phyloP scores from a whole-genome alignment of 2,113 vertebrate genomes.

The Ceyx cyanopectus region DNA sequence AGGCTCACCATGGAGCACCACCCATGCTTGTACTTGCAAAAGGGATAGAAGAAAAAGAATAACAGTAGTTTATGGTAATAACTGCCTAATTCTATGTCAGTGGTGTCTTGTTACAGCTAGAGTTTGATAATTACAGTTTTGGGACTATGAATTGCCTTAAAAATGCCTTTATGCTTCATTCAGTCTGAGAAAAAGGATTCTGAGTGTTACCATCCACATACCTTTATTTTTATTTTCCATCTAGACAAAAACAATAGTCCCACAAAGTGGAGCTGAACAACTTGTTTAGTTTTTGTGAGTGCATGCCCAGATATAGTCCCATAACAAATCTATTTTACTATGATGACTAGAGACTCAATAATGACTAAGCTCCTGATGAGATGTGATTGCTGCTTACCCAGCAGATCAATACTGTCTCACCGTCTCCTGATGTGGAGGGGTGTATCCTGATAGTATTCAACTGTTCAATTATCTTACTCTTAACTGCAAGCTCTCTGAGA shows the following conservation, averaged over 20 bases:
- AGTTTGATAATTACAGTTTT: background rate
- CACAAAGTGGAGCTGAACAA: background rate
- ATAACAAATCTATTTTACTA: conserved; percentile 43
- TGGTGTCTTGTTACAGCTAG: background rate
- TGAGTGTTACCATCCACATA: background rate
- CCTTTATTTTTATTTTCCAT: background rate
- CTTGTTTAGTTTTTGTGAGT: background rate
- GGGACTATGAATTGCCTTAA: background rate
- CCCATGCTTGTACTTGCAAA: background rate
- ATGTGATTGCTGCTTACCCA: conserved; percentile 59
- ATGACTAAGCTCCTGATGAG: conserved; percentile 46
- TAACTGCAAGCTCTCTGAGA: background rate
- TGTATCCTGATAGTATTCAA: conserved; percentile 10
- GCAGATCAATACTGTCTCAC: conserved; percentile 57
- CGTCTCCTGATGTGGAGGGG: background rate
- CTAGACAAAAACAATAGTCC: background rate
- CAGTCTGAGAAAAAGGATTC: background rate
- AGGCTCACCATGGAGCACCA: background rate
- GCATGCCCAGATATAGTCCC: background rate
- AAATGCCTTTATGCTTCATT: background rate
- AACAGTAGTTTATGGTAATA: background rate
- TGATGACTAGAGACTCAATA: conserved; percentile 59
- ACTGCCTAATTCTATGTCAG: background rate
- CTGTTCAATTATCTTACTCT: background rate
- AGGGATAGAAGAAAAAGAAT: background rate